Base-by-base conservation (phyloP, 2,888 invertebrate genomes). In the Campopleginae sp. region DNA sequence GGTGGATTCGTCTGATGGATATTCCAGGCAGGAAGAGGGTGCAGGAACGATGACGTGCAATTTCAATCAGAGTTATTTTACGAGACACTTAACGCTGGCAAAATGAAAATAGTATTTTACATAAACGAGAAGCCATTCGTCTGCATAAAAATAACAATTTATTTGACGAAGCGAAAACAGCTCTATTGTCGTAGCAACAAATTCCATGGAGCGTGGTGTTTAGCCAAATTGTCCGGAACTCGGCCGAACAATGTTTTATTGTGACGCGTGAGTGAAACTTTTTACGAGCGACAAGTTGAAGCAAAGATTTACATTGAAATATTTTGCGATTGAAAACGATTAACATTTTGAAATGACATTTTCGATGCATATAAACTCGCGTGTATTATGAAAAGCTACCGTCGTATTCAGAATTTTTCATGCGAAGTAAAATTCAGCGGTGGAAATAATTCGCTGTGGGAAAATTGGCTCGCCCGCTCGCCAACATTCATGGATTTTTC, bases 381-480 rank as follows among this genome's bases (percentile, higher is more conserved):
- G 19, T 7, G 54, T 23, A 54, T 54, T 54, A 23, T 54, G 54
- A 70, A 31, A 70, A 31, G 8, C 31, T 48, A 23, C 7, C 27
- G 17, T 14, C 8, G 46, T 46, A 17, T 17, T 76, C 65, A 38
- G 10, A 17, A 6, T 42, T 68, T 68, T 58, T 68, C 78, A 27
- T 44, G 54, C 68, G 66, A n/a, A 66, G 27, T 8, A 51, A 65
- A 48, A 76, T 76, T 76, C 48, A 6, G 23, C 48, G 14, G 66
- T 38, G 42, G 48, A 77, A 66, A 77, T 77, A 77, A 66, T 51
- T 77, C 17, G 54, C 38, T 42, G 54, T 68, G 66, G 77, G 31
- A 51, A 66, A 66, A 27, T 77, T 42, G 10, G 27, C 33, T 66
- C 76, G 65, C 42, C n/a, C 51, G 19, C 46, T 38, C 27, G 27